Evolutionary conservation across 2,797 vertebrate species (phyloP), one percentile per base, ranked within the genome.

Genomic region (Platyrinchus mystaceus): DNA sequence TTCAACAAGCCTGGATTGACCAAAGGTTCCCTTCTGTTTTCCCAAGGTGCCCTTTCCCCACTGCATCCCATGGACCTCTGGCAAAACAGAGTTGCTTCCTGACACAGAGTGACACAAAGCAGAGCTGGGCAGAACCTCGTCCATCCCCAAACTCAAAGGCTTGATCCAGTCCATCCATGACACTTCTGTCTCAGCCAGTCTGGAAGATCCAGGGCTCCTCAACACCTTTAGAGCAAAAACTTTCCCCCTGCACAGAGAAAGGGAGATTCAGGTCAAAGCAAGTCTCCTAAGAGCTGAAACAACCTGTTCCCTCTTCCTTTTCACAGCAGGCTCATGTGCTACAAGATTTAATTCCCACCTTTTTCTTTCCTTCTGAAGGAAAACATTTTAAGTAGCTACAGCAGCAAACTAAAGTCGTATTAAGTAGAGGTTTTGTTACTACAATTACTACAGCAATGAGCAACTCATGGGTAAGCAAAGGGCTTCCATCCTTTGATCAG

Each of bases 21-120:
- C 76, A 36, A 50, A 78, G 9, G 19, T 20, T 82, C 28, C 34
- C 24, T 75, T 76, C 19, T 9, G 6, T 34, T 58, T 49, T 59
- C 53, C 26, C 41, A 53, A 66, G 18, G 32, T 7, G 3, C 5
- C 18, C 10, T 46, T 50, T 70, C 43, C 59, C 39, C 36, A 19
- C 2, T 22, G 22, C 13, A 67, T 7, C 6, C 0, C 10, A 9
- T 0, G 3, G 21, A 37, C 22, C n/a, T 71, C 28, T 22, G 7
- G 39, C 24, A 81, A 62, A 81, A n/a, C 0, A 2, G 12, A 12
- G 58, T 1, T 24, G 60, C 46, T 58, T 78, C 49, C 73, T 71
- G 34, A 37, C 60, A 50, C 23, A 36, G 37, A 50, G 13, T 0
- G 20, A 64, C 10, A 64, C 27, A 50, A 62, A 18, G 52, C 18